Base-by-base conservation (phyloP, 2,797 vertebrate genomes). In the Rhinoraja longicauda region DNA sequence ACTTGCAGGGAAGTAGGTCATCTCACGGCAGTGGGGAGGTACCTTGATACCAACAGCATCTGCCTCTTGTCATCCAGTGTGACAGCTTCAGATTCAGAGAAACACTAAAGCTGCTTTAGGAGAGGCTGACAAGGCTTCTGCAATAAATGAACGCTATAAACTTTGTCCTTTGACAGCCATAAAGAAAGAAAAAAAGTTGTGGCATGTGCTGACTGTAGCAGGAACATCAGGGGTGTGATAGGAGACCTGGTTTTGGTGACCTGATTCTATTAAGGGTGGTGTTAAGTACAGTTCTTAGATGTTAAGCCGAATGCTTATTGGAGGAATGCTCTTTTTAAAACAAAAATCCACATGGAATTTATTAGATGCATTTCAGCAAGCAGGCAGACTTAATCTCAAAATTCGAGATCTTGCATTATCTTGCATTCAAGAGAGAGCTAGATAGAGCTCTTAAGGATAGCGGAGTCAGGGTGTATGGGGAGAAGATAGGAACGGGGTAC, bases 31-130 rank as follows among this genome's bases (percentile, higher is more conserved):
- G 84, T 32, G 21, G 59, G 59, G 59, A 88, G 84, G n/a, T 32
- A 19, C 29, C 57, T 88, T 32, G 29, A 88, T 32, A 64, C 26
- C 84, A 88, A 62, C 84, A 21, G 57, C 59, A 64, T 32, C 84
- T 67, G 84, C 84, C 62, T 88, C 84, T 19, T 64, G 59, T 88
- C 84, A 88, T 19, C 84, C 7, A 64, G 6, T 17, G 2, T 88
- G 59, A 64, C 84, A 88, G 84, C 59, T 62, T 88, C 59, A 88
- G 59, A 36, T 88, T 64, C 84, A 86, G 82, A 0, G 53, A 82
- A 82, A 29, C 45, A 3, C 24, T 29, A 88, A 88, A 64, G 84
- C 1, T 88, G 84, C 59, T 64, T 13, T n/a, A 64, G 59, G 84
- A 88, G 59, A 88, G 59, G 32, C 82, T 17, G n/a, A 62, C 82